Evolutionary conservation across 2,113 vertebrate genomes (phyloP), one percentile per base, ranked within the genome.

Genomic region (Tichodroma muraria): DNA sequence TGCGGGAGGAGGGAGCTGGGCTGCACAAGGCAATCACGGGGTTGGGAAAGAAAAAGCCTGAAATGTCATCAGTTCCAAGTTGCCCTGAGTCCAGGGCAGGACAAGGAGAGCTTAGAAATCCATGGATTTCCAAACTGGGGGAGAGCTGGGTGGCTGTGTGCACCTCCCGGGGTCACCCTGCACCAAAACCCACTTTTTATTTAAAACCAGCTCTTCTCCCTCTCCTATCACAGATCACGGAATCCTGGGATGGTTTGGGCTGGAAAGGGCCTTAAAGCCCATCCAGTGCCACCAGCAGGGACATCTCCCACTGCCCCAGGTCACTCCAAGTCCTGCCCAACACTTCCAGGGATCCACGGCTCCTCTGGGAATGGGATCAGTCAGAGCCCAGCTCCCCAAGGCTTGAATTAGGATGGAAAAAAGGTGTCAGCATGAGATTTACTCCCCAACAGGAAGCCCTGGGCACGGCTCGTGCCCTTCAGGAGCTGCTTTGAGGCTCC

Each of bases 401-500:
- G 25, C 44, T 22, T 9, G 35, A 37, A 60, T 45, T 11, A 49
- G 37, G 77, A 68, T 20, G 37, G 16, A 30, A 30, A 69, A 38
- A 23, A 56, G 18, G 30, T 12, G 8, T 8, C 64, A 42, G 1
- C 2, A 0, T 4, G 31, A 11, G 37, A 16, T 18, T 31, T 42
- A 9, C 6, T 22, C 23, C 37, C 65, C 70, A n/a, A 1, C 8
- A 78, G 25, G 68, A 83, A 50, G 6, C 72, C 40, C n/a, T 20
- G 11, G 0, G 3, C 24, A 3, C 52, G 37, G 27, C 7, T 14
- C 42, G 18, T 2, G 8, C 19, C 28, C 47, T 53, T 22, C n/a
- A 6, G 0, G 1, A 83, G 40, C n/a, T n/a, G n/a, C n/a, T n/a
- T n/a, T n/a, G n/a, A n/a, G 11, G 50, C 31, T 73, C 60, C 37